Conservation (phyloP, 2,888 invertebrate genomes). For the Coenonympha glycerion region DNA sequence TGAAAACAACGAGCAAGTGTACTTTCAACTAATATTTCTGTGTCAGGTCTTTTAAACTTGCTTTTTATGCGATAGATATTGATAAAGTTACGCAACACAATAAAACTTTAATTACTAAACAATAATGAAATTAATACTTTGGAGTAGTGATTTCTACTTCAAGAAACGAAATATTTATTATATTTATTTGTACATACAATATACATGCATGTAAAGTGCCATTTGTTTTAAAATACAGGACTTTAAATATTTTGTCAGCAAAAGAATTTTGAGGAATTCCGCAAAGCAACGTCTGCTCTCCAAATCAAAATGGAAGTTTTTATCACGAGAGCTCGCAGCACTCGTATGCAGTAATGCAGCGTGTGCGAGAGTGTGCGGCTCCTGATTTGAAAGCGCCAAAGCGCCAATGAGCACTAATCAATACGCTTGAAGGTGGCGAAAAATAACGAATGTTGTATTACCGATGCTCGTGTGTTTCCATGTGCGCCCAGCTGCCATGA, state of each 20-base stretch:
- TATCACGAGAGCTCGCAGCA: too few species aligned
- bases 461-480: slow-evolving; percentile 64
- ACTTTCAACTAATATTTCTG: slow-evolving; percentile 1
- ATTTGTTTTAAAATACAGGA: too few species aligned
- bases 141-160: too few species aligned
- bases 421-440: slow-evolving; percentile 68
- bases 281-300: too few species aligned
- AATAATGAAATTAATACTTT: neutral
- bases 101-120: too few species aligned
- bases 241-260: too few species aligned
- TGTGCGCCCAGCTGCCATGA: slow-evolving; percentile 35
- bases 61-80: neutral
- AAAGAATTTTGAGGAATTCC: too few species aligned
- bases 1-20: too few species aligned
- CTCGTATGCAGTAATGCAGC: neutral
- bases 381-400: slow-evolving; percentile 24
- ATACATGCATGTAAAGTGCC: too few species aligned
- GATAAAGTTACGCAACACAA: neutral
- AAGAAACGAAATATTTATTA: too few species aligned
- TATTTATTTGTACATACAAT: too few species aligned
- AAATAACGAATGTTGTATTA: slow-evolving; percentile 73
- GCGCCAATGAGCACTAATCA: slow-evolving; percentile 69
- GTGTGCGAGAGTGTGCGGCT: slow-evolving; percentile 12
- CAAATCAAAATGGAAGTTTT: too few species aligned
- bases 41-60: neutral